phyloP scores from a whole-genome alignment of 2,113 vertebrate species.

The Pomatorhinus ruficollis region DNA sequence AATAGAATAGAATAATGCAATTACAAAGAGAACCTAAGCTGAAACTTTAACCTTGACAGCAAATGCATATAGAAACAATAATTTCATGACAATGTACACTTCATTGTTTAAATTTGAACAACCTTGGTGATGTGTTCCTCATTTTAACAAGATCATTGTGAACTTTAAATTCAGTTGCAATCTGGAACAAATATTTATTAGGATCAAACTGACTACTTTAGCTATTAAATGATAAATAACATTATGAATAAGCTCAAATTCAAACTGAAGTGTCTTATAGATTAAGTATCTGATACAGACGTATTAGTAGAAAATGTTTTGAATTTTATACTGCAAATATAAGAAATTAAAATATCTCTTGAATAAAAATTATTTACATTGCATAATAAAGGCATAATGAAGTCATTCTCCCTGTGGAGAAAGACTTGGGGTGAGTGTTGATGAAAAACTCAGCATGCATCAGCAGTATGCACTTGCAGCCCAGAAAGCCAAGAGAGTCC shows the following conservation, averaged over 20 bases:
- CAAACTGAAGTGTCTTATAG: not conserved
- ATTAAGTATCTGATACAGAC: not conserved
- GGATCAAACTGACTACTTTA: not conserved
- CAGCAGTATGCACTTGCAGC: rapidly evolving
- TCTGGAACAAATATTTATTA: not conserved
- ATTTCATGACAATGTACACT: not conserved
- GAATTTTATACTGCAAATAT: not conserved
- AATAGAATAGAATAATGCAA: not conserved
- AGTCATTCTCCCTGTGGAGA: not conserved
- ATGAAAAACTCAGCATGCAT: not conserved
- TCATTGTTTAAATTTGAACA: not conserved
- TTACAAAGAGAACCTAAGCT: not conserved
- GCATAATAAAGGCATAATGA: not conserved
- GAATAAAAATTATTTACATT: not conserved
- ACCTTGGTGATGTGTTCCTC: not conserved
- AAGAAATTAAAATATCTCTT: not conserved
- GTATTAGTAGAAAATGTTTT: not conserved
- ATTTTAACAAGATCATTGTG: not conserved
- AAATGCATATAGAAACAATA: not conserved
- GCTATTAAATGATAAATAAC: not conserved
- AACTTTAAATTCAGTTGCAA: not conserved
- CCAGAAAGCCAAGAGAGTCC: not conserved
- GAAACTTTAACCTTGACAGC: not conserved
- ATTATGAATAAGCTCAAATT: not conserved
- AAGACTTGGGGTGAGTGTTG: not conserved